Percentiles rank a stretch among this genome's conserved stretches.
Conservation (phyloP, 2,797 vertebrate species). For the Malurus leucopterus region DNA sequence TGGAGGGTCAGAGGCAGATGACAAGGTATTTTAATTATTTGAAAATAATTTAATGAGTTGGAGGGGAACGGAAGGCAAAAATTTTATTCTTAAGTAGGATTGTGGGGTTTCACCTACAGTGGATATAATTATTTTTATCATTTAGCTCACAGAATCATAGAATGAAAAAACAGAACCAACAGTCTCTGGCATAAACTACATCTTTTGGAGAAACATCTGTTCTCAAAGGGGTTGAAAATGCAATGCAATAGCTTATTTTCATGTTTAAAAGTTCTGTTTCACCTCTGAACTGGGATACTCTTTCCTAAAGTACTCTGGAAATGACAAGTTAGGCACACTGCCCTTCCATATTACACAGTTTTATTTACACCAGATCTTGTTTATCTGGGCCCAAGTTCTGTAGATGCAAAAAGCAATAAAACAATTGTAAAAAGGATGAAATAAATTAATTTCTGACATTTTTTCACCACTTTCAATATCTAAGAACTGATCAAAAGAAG, state of each 20-base stretch:
- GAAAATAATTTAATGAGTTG: neutral
- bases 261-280: neutral
- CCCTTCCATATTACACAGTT: neutral
- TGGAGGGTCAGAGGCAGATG: neutral
- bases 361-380: neutral
- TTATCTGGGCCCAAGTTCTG: neutral
- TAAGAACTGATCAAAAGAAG: neutral
- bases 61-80: neutral
- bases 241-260: neutral
- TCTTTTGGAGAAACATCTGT: neutral
- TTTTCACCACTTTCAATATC: neutral
- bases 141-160: neutral
- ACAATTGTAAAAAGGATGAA: neutral
- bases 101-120: neutral
- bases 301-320: neutral
- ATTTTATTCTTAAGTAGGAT: neutral
- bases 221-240: neutral
- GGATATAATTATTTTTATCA: neutral
- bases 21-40: neutral
- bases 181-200: neutral
- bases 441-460: neutral
- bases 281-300: neutral
- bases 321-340: neutral
- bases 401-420: neutral
- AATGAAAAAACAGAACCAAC: neutral